Conservation (phyloP, 2,113 vertebrate species). For the Anhinga rufa region DNA sequence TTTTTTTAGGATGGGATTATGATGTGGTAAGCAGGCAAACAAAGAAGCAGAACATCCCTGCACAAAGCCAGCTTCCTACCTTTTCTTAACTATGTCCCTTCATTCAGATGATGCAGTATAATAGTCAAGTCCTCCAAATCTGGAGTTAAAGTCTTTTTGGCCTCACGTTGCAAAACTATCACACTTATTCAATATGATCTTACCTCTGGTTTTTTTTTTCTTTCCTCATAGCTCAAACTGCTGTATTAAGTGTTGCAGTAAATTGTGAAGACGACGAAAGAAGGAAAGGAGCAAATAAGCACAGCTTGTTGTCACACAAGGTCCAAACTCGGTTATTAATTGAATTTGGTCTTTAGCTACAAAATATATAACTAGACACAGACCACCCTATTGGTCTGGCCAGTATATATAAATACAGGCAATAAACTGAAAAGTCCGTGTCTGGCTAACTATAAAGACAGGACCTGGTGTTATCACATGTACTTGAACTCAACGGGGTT, state of each 20-base stretch:
- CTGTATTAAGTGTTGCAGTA: not conserved
- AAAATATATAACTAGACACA: not conserved
- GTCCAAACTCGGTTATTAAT: fast-evolving
- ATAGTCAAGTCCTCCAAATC: not conserved
- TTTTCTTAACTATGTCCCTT: not conserved
- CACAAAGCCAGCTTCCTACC: not conserved
- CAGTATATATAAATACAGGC: not conserved
- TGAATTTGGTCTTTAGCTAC: not conserved
- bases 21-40: conserved; percentile 5
- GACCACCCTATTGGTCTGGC: not conserved
- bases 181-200: not conserved
- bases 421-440: not conserved
- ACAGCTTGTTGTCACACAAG: not conserved
- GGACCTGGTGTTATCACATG: not conserved
- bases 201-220: not conserved
- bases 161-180: not conserved
- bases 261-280: not conserved
- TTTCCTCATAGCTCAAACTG: not conserved
- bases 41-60: not conserved
- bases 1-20: conserved; percentile 26
- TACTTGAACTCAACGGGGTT: not conserved
- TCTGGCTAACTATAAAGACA: not conserved
- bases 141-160: not conserved
- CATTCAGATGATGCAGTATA: not conserved
- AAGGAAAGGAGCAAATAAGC: not conserved